Percentiles rank a stretch among this genome's conserved stretches.
phyloP scores from a whole-genome alignment of 2,888 invertebrate species.

The Ptilodon capucinus region DNA sequence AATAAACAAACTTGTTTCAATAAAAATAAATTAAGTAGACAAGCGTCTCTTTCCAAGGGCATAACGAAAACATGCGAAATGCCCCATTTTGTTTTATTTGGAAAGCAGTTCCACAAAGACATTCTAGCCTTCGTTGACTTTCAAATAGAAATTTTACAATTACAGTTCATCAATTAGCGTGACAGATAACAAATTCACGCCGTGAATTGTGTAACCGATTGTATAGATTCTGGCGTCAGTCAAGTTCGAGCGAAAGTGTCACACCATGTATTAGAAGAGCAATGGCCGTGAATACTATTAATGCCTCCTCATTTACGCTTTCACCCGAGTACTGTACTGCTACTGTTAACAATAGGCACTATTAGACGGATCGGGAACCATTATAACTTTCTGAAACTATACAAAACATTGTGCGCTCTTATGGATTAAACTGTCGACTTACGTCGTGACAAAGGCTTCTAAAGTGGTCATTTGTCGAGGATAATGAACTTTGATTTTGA shows the following conservation, averaged over 20 bases:
- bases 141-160: constrained; percentile 7
- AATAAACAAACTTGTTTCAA: background rate
- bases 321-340: constrained; percentile 50
- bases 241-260: constrained; percentile 70
- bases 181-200: constrained; percentile 10
- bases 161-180: constrained; percentile 2
- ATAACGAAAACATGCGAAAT: background rate
- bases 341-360: constrained; percentile 15
- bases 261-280: constrained; percentile 53
- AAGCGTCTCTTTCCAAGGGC: background rate
- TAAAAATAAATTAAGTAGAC: background rate
- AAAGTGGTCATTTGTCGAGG: constrained; percentile 66
- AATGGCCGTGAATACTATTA: constrained; percentile 61
- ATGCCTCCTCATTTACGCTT: constrained; percentile 67
- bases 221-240: constrained; percentile 22
- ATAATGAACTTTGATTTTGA: constrained; percentile 71
- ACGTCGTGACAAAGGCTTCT: constrained; percentile 40
- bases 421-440: constrained; percentile 25
- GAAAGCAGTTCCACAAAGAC: background rate
- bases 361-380: no score
- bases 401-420: constrained; percentile 17
- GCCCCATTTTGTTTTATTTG: background rate
- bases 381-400: constrained; percentile 5
- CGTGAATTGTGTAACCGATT: constrained; percentile 27
- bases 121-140: constrained; percentile 1